These are phyloP conservation scores for Pristionchus arcanus DNA, from an alignment of 2,888 invertebrate species.

Conservation along the genomic window DNA sequence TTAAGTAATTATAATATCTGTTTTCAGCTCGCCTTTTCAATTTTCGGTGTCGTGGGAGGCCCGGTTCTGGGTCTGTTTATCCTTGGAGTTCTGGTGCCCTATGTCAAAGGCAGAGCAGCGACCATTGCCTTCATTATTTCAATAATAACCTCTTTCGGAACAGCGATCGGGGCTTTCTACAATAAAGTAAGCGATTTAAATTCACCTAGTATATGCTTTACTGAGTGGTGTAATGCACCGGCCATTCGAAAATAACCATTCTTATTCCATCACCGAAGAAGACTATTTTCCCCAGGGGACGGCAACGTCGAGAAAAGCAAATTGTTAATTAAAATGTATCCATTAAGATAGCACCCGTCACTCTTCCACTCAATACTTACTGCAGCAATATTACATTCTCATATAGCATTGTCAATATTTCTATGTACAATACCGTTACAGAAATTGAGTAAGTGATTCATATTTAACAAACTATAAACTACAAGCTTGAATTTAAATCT, in stretches of 20 bases:
- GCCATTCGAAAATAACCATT: too few species aligned
- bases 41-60: constrained; percentile 76
- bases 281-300: too few species aligned
- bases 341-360: constrained; percentile 55
- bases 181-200: constrained; percentile 60
- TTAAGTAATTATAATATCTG: background rate
- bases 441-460: constrained; percentile 53
- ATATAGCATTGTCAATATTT: constrained; percentile 13
- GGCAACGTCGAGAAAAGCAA: too few species aligned
- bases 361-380: constrained; percentile 58
- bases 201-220: background rate
- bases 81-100: constrained; percentile 74
- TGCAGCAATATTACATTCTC: constrained; percentile 49
- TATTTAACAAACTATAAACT: background rate
- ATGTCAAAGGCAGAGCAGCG: constrained; percentile 84
- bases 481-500: too few species aligned
- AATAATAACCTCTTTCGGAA: constrained; percentile 87
- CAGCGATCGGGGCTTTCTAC: constrained; percentile 83
- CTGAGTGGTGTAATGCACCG: too few species aligned
- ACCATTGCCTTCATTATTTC: constrained; percentile 85
- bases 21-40: constrained; percentile 70
- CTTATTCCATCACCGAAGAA: too few species aligned
- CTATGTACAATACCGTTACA: constrained; percentile 23
- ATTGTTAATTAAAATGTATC: background rate
- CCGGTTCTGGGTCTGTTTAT: constrained; percentile 73